Evolutionary conservation across 2,888 invertebrate species (phyloP).

Genomic region (Heliconius cydno): DNA sequence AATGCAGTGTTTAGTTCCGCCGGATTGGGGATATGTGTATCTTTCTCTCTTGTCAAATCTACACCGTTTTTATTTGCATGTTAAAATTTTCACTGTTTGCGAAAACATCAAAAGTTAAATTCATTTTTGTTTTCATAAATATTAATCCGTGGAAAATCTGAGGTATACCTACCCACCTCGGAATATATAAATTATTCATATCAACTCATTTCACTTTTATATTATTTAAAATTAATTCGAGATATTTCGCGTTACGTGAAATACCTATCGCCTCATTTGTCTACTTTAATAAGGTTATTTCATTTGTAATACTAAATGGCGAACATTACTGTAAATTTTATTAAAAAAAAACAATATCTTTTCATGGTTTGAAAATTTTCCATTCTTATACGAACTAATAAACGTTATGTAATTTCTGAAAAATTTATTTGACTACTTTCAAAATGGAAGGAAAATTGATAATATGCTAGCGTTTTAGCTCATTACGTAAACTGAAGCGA

Average conservation of each 20-base stretch:
- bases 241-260: neutral
- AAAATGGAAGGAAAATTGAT: neutral
- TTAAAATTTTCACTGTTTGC: neutral
- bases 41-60: neutral
- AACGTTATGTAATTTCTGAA: neutral
- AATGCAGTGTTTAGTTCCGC: neutral
- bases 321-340: neutral
- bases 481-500: neutral
- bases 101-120: neutral
- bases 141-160: slow-evolving; percentile 19
- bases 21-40: neutral
- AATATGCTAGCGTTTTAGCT: neutral
- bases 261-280: neutral
- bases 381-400: neutral
- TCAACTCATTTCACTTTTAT: slow-evolving; percentile 11
- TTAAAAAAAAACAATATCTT: neutral
- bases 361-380: slow-evolving; percentile 1
- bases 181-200: slow-evolving; percentile 20
- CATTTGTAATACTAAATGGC: neutral
- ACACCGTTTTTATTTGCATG: neutral
- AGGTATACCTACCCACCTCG: neutral
- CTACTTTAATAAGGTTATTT: neutral
- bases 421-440: neutral
- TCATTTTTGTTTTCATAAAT: slow-evolving; percentile 3
- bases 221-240: slow-evolving; percentile 14